These are phyloP conservation scores for Picus viridis DNA, from an alignment of 2,797 vertebrate species.

Conservation along the genomic window DNA sequence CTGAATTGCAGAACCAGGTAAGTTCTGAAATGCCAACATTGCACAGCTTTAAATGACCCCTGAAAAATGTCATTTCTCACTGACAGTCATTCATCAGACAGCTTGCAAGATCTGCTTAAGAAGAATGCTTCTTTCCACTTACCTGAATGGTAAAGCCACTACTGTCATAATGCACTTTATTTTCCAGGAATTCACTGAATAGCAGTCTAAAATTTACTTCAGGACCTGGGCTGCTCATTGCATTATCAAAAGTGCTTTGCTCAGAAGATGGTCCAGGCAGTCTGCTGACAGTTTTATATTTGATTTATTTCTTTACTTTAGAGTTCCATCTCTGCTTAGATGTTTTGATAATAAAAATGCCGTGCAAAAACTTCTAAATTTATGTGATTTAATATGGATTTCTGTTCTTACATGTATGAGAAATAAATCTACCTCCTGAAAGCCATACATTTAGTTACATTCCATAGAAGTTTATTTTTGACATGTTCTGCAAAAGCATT, in stretches of 20 bases:
- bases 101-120: constrained; percentile 8
- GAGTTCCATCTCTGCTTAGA: constrained; percentile 27
- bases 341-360: constrained; percentile 50
- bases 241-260: constrained; percentile 35
- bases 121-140: background rate
- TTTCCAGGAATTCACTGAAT: constrained; percentile 9
- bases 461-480: constrained; percentile 45
- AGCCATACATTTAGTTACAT: constrained; percentile 26
- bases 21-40: background rate
- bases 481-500: constrained; percentile 20
- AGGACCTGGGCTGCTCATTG: constrained; percentile 2
- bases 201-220: constrained; percentile 39
- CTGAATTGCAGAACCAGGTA: background rate
- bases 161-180: constrained; percentile 21
- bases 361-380: constrained; percentile 32
- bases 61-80: background rate
- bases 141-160: background rate
- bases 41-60: background rate
- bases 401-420: constrained; percentile 14
- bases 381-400: constrained; percentile 37
- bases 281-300: constrained; percentile 40
- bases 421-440: constrained; percentile 26
- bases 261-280: constrained; percentile 35
- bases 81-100: background rate
- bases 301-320: constrained; percentile 51